Base-by-base conservation (phyloP, 2,113 vertebrate genomes). In the Tychaedon coryphoeus region DNA sequence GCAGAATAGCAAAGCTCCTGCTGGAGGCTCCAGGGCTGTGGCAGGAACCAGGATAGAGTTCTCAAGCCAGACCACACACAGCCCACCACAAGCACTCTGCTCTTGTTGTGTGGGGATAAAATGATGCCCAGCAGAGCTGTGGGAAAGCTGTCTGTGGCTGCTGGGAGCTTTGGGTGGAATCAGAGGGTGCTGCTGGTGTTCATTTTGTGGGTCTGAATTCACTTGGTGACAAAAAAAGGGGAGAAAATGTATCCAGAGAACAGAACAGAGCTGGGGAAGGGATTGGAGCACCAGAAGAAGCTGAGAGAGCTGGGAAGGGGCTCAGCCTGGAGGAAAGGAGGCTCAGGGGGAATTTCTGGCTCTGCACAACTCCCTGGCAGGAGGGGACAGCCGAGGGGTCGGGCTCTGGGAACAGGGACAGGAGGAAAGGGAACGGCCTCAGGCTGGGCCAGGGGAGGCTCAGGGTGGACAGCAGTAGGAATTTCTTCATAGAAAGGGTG, bases 1-100 rank as follows among this genome's bases (percentile, higher is more conserved):
- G 48, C 48, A 88, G 86, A 96, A 96, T 23, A 91, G 76, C 71
- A 84, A 96, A 97, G 79, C 88, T n/a, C 20, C 50, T 78, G 76
- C 73, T 42, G 36, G 64, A 50, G 9, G 20, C 70, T 86, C 51
- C 42, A 62, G 91, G 74, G 74, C 45, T 75, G 1, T 24, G 47
- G 66, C 47, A 67, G 61, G 36, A 85, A 40, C 42, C 74, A 70
- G 70, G 80, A 92, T 6, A 34, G 47, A 88, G 64, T 84, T 94
- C 80, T 97, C 80, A 80, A 81, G 51, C 25, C 81, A 89, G 77
- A 62, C 9, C 51, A 5, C n/a, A 73, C 38, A 7, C 40, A 36
- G 33, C 34, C 45, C 70, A 38, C 57, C 0, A 2, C 9, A 40
- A 86, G 18, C 25, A 82, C 58, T 90, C 2, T 1, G 20, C 33